phyloP scores from a whole-genome alignment of 2,113 vertebrate genomes.

The Tupaia tana region DNA sequence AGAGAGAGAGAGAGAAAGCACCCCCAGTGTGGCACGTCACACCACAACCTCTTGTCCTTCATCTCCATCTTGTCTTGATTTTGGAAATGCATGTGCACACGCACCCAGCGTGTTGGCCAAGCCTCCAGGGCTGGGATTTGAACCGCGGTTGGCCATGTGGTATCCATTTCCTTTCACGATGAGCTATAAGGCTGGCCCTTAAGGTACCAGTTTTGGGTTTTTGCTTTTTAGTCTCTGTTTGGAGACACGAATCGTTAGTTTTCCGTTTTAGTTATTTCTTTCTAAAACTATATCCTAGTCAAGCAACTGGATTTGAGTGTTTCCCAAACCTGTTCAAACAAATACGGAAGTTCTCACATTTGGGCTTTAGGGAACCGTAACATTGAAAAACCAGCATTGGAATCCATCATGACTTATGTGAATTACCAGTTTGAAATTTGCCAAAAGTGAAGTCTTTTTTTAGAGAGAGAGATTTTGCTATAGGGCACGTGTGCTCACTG shows the following conservation, averaged over 20 bases:
- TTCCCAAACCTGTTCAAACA: background rate
- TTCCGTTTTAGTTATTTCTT: conserved; percentile 48
- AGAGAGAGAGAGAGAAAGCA: too few species aligned
- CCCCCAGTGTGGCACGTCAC: too few species aligned
- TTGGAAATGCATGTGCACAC: too few species aligned
- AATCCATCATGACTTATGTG: conserved; percentile 6
- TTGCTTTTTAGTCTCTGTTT: background rate
- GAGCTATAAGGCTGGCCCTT: background rate
- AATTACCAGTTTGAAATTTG: conserved; percentile 57
- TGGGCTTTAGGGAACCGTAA: background rate
- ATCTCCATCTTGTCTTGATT: too few species aligned
- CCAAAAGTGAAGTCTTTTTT: conserved; percentile 34
- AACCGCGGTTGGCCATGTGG: too few species aligned
- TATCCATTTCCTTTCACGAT: too few species aligned
- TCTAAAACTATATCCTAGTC: conserved; percentile 34
- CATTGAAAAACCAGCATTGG: background rate
- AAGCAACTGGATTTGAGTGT: conserved; percentile 4
- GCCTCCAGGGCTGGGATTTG: too few species aligned
- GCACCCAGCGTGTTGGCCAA: too few species aligned
- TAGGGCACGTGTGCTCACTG: too few species aligned
- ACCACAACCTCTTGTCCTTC: too few species aligned
- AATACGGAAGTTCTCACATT: background rate
- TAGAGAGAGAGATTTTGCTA: too few species aligned
- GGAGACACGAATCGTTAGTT: background rate
- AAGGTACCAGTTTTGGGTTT: conserved; percentile 9